Evolutionary conservation across 2,888 invertebrate genomes (phyloP).

Genomic region (Rhopalosiphum nymphaeae): DNA sequence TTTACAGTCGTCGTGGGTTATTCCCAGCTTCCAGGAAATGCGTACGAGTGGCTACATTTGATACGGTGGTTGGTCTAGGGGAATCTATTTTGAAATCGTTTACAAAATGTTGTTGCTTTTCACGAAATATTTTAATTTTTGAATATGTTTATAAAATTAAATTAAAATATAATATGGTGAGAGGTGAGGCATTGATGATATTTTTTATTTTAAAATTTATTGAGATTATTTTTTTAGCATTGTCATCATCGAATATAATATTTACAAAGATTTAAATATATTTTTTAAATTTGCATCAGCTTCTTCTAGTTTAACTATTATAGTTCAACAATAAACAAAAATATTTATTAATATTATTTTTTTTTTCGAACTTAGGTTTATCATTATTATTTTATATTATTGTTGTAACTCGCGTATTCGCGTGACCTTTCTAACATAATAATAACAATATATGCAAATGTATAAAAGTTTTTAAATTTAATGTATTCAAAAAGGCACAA

Average conservation of each 20-base stretch:
- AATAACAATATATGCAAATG: neutral
- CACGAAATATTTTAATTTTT: neutral
- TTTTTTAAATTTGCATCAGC: no score
- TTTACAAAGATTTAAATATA: neutral
- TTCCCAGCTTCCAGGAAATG: accelerated
- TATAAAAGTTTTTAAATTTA: neutral
- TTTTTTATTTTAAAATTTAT: neutral
- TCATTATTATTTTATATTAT: neutral
- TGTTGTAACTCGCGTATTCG: neutral
- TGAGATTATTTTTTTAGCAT: no score
- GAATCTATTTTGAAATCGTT: neutral
- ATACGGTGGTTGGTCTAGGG: neutral
- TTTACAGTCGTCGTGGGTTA: neutral
- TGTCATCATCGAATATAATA: neutral
- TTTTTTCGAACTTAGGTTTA: neutral
- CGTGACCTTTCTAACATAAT: neutral
- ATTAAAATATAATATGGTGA: neutral
- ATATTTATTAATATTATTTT: neutral
- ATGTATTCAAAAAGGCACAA: neutral
- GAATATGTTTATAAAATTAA: neutral
- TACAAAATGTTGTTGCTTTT: neutral
- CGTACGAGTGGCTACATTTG: neutral
- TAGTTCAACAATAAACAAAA: neutral
- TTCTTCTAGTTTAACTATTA: no score
- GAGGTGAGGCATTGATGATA: neutral